phyloP scores from a whole-genome alignment of 2,797 vertebrate species.

The Crocidura indochinensis region DNA sequence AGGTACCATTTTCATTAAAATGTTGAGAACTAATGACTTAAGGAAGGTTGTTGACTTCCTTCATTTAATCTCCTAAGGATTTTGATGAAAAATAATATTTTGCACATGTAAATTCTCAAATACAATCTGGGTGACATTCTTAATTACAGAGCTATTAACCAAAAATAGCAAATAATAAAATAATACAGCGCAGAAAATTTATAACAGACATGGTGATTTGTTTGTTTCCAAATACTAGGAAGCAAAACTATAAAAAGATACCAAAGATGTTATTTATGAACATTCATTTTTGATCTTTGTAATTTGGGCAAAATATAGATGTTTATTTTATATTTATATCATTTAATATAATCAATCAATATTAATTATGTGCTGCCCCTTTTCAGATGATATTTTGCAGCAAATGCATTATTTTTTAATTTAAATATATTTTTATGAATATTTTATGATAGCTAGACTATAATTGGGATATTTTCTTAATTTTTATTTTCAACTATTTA shows the following conservation, averaged over 20 bases:
- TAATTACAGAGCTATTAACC: not conserved
- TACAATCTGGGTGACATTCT: not conserved
- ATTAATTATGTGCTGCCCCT: not conserved
- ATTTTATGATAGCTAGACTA: too few relatives aligned
- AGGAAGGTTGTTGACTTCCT: not conserved
- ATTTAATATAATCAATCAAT: not conserved
- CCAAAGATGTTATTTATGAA: constrained; percentile 53
- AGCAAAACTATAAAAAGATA: constrained; percentile 73
- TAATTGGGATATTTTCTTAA: too few relatives aligned
- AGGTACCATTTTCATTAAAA: constrained; percentile 1
- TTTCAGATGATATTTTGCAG: not conserved
- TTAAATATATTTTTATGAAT: too few relatives aligned
- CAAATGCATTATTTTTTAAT: too few relatives aligned
- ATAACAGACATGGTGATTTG: constrained; percentile 90
- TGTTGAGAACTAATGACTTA: not conserved
- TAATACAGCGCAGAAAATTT: constrained; percentile 91
- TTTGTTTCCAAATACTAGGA: constrained; percentile 90
- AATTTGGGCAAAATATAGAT: not conserved
- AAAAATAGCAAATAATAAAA: not conserved
- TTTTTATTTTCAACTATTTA: too few relatives aligned
- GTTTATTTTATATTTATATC: not conserved
- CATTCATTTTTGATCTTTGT: not conserved
- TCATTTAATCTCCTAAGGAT: not conserved
- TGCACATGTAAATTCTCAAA: not conserved
- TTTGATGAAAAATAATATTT: not conserved